phyloP scores from a whole-genome alignment of 2,113 vertebrate genomes.

The Paralichthys olivaceus region DNA sequence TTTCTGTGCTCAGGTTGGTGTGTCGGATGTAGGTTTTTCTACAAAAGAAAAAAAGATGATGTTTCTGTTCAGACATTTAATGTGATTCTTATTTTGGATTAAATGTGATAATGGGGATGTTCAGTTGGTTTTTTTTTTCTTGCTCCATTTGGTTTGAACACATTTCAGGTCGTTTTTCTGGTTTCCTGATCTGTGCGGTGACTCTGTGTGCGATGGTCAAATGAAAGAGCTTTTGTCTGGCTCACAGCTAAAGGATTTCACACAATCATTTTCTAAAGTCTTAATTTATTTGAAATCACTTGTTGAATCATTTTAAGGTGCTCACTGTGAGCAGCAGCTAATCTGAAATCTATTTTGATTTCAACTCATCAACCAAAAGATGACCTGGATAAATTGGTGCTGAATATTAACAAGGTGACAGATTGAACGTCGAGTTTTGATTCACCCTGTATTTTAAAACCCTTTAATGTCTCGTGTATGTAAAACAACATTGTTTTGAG shows the following conservation, averaged over 20 bases:
- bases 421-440: not conserved
- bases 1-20: conserved; percentile 82
- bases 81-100: not conserved
- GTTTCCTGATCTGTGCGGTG: conserved; percentile 7
- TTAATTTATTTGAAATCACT: too few species aligned
- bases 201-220: conserved; percentile 14
- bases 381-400: not conserved
- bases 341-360: not conserved
- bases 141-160: not conserved
- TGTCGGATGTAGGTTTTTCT: conserved; percentile 31
- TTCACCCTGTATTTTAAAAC: not conserved
- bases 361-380: conserved; percentile 1
- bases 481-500: not conserved
- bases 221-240: conserved; percentile 61
- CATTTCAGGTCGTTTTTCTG: not conserved
- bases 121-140: not conserved
- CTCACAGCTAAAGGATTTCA: conserved; percentile 14
- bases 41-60: not conserved
- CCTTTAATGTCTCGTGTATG: not conserved
- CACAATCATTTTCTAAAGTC: not conserved
- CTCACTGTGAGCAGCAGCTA: not conserved
- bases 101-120: conserved; percentile 3
- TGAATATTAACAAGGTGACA: not conserved
- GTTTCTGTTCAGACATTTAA: not conserved
- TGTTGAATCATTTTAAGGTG: not conserved